Conservation (phyloP, 2,797 vertebrate species). For the Tachyglossus aculeatus region DNA sequence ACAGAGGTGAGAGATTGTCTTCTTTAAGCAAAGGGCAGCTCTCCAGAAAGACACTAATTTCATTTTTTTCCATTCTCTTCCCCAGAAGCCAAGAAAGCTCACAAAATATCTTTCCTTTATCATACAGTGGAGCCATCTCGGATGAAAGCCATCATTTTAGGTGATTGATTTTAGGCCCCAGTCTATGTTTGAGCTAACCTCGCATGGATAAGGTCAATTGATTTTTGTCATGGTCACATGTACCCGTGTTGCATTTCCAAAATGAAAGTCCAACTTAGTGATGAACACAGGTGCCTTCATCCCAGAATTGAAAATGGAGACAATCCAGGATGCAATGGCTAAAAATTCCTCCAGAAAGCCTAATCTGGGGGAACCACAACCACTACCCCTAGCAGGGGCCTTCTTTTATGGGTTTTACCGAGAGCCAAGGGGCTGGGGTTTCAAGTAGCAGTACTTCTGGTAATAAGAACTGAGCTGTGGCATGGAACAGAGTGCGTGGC, state of each 20-base stretch:
- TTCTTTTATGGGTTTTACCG: slow-evolving; percentile 10
- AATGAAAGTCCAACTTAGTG: slow-evolving; percentile 3
- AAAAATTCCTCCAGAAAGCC: slow-evolving; percentile 25
- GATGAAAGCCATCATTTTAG: slow-evolving; percentile 44
- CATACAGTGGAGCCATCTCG: slow-evolving; percentile 34
- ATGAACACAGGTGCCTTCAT: slow-evolving; percentile 12
- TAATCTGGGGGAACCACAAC: slow-evolving; percentile 13
- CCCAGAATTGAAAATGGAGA: slow-evolving; percentile 2
- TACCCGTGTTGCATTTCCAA: slow-evolving; percentile 15
- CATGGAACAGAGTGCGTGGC: slow-evolving; percentile 6
- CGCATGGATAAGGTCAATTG: slow-evolving; percentile 2
- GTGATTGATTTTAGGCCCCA: slow-evolving; percentile 42
- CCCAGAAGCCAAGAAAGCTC: neutral
- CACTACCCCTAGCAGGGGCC: neutral
- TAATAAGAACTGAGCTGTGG: slow-evolving; percentile 38
- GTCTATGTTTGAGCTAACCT: slow-evolving; percentile 35
- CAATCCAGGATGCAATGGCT: neutral
- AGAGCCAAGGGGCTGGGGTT: slow-evolving; percentile 23
- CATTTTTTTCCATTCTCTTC: neutral
- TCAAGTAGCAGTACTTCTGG: slow-evolving; percentile 12
- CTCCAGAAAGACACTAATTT: slow-evolving; percentile 1
- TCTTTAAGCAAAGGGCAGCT: slow-evolving; percentile 24
- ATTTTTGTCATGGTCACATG: slow-evolving; percentile 14
- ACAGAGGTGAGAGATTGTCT: too few relatives aligned
- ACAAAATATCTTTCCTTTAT: slow-evolving; percentile 21